phyloP scores from a whole-genome alignment of 2,888 invertebrate species.

The Plebejus anna region DNA sequence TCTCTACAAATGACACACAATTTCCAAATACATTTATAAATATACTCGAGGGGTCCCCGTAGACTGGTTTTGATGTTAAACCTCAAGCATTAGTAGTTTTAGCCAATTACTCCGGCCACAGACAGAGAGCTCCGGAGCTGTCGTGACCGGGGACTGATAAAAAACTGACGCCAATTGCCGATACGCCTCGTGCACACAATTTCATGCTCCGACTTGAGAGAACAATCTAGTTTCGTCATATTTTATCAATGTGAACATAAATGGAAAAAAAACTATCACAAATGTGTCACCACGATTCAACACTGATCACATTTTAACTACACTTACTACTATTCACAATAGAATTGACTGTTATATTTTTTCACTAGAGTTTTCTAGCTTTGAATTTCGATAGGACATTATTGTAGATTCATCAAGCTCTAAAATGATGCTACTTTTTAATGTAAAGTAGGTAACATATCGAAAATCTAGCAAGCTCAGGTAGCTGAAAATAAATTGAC shows the following conservation, averaged over 20 bases:
- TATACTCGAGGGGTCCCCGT: slow-evolving; percentile 54
- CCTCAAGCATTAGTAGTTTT: slow-evolving; percentile 74
- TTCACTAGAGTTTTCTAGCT: not conserved
- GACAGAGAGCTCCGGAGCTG: slow-evolving; percentile 73
- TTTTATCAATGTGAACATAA: slow-evolving; percentile 48
- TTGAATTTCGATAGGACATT: not conserved
- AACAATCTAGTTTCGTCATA: slow-evolving; percentile 75
- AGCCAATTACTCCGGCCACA: slow-evolving; percentile 77
- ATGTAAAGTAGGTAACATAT: too few relatives aligned
- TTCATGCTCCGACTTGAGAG: slow-evolving; percentile 72
- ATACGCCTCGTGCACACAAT: slow-evolving; percentile 79
- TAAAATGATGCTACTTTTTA: too few relatives aligned
- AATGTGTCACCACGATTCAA: slow-evolving; percentile 6
- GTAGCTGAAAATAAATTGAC: not conserved
- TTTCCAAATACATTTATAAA: slow-evolving; percentile 38
- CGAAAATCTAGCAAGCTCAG: not conserved
- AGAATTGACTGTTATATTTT: not conserved
- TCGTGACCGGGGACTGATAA: slow-evolving; percentile 71
- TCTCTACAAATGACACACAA: slow-evolving; percentile 19
- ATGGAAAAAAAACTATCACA: slow-evolving; percentile 15
- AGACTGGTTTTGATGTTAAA: slow-evolving; percentile 56
- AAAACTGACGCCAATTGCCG: slow-evolving; percentile 79
- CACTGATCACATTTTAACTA: slow-evolving; percentile 15
- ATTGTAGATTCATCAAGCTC: too few relatives aligned
- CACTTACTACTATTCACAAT: not conserved